A percentile compares a stretch with the other conserved stretches of the same genome.
Evolutionary conservation across 2,113 vertebrate genomes (phyloP).

Genomic region (Myrmophylax atrothorax): DNA sequence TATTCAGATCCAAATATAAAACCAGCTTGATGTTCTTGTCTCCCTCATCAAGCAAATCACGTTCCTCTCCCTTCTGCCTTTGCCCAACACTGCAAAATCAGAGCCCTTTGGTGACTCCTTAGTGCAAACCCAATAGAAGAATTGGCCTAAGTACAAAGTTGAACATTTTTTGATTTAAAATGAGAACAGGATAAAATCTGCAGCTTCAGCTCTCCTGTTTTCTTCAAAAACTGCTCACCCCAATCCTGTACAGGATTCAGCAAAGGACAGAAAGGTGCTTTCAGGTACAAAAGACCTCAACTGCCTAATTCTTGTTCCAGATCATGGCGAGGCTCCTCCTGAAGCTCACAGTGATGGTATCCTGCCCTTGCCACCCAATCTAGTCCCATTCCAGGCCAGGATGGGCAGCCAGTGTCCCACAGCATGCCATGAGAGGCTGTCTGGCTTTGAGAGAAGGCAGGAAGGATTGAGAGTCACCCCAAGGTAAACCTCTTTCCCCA

Average conservation of each 20-base stretch:
- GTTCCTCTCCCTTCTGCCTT: background rate
- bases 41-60: background rate
- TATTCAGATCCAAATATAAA: background rate
- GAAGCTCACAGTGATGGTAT: background rate
- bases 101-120: background rate
- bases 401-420: background rate
- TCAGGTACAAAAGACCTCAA: rapidly evolving
- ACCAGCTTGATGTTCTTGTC: background rate
- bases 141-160: background rate
- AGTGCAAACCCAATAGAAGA: background rate
- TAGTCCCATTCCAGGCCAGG: background rate
- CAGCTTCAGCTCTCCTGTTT: background rate
- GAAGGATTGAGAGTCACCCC: background rate
- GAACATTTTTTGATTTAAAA: background rate
- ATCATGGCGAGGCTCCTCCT: background rate
- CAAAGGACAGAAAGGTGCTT: background rate
- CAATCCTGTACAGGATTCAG: background rate
- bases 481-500: background rate
- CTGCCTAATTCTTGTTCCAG: background rate
- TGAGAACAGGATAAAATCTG: background rate
- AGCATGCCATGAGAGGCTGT: rapidly evolving
- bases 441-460: background rate
- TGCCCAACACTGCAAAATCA: background rate
- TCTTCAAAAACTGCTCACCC: background rate
- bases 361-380: background rate